phyloP scores from a whole-genome alignment of 53 echinoderm and acorn worm species.

The Echinarachnius parma region DNA sequence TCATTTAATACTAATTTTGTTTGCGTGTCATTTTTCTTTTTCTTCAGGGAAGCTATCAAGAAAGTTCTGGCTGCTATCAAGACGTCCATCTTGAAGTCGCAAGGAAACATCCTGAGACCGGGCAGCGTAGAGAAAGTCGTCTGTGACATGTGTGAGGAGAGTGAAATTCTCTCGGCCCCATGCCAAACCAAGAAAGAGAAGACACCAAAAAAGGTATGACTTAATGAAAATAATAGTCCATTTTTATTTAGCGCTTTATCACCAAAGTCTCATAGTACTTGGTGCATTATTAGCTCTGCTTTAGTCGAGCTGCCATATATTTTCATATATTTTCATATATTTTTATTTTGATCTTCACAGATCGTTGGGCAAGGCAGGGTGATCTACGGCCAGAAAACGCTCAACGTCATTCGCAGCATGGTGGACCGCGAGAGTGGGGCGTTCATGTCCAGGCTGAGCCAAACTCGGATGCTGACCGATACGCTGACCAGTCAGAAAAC shows the following conservation, averaged over 20 bases:
- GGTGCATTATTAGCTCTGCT: no score
- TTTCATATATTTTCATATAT: no score
- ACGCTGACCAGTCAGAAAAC: constrained; percentile 72
- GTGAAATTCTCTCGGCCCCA: constrained; percentile 15
- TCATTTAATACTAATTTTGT: no score
- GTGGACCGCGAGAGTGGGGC: constrained; percentile 69
- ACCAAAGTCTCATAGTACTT: no score
- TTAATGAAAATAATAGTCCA: no score
- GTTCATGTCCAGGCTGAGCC: constrained; percentile 18
- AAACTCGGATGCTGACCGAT: constrained; percentile 55
- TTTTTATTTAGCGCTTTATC: no score
- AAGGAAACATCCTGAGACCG: constrained; percentile 38
- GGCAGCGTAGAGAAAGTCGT: constrained; percentile 48
- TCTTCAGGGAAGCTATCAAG: constrained; percentile 44
- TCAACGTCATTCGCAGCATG: constrained; percentile 53
- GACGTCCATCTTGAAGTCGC: constrained; percentile 41
- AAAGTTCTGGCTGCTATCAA: constrained; percentile 51
- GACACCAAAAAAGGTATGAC: constrained; percentile 7
- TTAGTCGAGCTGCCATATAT: no score
- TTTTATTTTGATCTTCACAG: constrained; percentile 23
- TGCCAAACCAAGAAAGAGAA: background rate
- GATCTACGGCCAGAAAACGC: constrained; percentile 63
- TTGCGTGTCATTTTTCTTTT: no score
- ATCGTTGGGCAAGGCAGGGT: constrained; percentile 78
- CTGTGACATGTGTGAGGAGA: constrained; percentile 17